Conservation (phyloP, 2,113 vertebrate species). For the Notiomystis cincta region DNA sequence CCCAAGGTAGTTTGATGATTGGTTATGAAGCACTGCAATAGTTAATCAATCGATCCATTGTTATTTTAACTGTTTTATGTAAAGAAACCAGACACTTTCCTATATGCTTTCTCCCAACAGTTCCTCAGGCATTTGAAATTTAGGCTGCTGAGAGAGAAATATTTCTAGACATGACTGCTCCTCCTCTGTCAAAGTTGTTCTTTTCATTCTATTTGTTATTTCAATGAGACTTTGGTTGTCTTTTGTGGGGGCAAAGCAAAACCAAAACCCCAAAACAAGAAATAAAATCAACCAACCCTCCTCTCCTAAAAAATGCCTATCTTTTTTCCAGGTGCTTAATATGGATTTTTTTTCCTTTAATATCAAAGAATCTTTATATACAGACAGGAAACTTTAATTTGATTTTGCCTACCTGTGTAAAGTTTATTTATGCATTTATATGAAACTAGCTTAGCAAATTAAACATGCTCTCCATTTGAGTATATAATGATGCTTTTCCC, state of each 20-base stretch:
- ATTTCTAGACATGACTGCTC: background rate
- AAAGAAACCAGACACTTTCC: background rate
- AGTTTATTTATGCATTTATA: background rate
- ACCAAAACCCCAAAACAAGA: background rate
- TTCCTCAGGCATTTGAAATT: background rate
- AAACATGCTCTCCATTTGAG: background rate
- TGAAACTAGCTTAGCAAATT: background rate
- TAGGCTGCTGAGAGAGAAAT: background rate
- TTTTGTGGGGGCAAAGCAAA: background rate
- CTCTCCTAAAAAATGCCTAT: fast-evolving
- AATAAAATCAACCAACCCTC: fast-evolving
- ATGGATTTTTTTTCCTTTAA: background rate
- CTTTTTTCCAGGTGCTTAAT: background rate
- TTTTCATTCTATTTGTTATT: background rate
- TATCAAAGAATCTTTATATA: background rate
- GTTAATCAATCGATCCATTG: background rate
- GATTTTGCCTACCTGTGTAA: background rate
- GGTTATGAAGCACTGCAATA: background rate
- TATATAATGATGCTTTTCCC: background rate
- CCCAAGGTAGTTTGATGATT: background rate
- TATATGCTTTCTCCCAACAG: background rate
- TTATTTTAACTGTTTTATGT: background rate
- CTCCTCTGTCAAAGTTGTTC: background rate
- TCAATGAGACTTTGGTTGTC: background rate
- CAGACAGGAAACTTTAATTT: background rate